Base-by-base conservation (phyloP, 1,140 invertebrate genomes). In the Trachelipus rathkii region DNA sequence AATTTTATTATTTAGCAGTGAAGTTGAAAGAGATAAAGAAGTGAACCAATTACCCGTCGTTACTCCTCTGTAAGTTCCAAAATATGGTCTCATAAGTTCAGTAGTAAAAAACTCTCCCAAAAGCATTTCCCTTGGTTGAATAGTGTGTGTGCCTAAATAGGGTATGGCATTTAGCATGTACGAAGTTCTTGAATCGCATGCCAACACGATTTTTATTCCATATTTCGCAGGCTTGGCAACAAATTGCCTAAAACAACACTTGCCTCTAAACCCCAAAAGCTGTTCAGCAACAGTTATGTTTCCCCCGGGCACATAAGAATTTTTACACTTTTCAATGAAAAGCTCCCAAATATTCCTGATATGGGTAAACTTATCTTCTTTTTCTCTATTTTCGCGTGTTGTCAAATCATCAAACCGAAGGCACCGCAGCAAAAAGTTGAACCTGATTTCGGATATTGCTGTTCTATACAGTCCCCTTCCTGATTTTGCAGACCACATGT, bases 331-430 rank as follows among this genome's bases (percentile, higher is more conserved):
- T 66, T 24, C 73, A 23, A 78, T 78, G 66, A 78, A 78, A 19
- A 68, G 66, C 67, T 81, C 75, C 79, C 79, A 83, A 19, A 82
- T 67, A 11, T 83, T 77, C n/a, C 82, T 68, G 66, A 83, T 74
- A 33, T 77, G 77, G 10, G 81, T 77, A 68, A 83, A 78, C 66
- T 76, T 82, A 72, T 82, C 82, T 33, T 33, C 79, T 46, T 71
- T 66, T 45, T 53, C 44, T 69, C 81, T 72, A 24, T 75, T 50
- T 21, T 46, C 24, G 24, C 82, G 72, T 44, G 78, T 82, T 21
- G 19, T 66, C 70, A 60, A 70, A 74, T 84, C 79, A 76, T 84
- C 80, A 75, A 84, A 84, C 19, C 82, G 50, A n/a, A 78, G 53
- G 75, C 77, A 78, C 24, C 19, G 15, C 33, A 77, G 10, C 5